Percentiles rank a stretch among this genome's conserved stretches.
These are phyloP conservation scores for Himalopsyche kuldschensis DNA, from an alignment of 2,888 invertebrate species.

Conservation along the genomic window DNA sequence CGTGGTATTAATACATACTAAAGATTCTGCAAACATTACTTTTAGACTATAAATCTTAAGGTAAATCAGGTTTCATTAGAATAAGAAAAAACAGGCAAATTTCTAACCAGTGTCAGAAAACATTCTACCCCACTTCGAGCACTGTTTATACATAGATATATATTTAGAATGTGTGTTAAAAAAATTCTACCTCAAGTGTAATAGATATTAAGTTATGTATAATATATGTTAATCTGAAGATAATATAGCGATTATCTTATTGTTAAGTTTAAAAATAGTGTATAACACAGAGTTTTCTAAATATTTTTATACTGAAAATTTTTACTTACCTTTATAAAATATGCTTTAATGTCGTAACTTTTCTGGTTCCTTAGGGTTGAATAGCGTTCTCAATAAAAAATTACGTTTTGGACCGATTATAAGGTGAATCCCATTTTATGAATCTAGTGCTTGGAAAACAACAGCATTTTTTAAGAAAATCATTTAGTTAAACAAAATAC, in stretches of 20 bases:
- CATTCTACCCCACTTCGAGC: background rate
- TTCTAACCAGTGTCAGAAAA: background rate
- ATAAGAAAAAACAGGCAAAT: too few relatives aligned
- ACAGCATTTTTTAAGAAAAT: too few relatives aligned
- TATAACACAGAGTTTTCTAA: conserved; percentile 21
- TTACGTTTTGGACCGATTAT: too few relatives aligned
- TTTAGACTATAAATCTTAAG: too few relatives aligned
- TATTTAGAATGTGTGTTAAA: conserved; percentile 6
- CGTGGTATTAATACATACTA: too few relatives aligned
- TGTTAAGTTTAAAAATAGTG: conserved; percentile 11
- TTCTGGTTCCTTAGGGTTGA: background rate
- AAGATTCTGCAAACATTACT: too few relatives aligned
- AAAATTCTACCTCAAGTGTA: conserved; percentile 33
- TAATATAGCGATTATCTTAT: conserved; percentile 9
- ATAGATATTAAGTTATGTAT: conserved; percentile 22
- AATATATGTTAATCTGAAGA: conserved; percentile 22
- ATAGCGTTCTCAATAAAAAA: background rate
- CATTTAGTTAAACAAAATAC: too few relatives aligned
- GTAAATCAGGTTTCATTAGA: too few relatives aligned
- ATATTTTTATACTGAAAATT: conserved; percentile 17
- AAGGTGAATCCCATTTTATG: too few relatives aligned
- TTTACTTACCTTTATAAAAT: background rate
- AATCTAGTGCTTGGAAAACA: too few relatives aligned
- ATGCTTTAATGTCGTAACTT: background rate
- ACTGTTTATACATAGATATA: background rate